A percentile compares a stretch with the other conserved stretches of the same genome.
These are phyloP conservation scores for Leptinotarsa lineolata DNA, from an alignment of 1,140 invertebrate genomes.

Conservation along the genomic window DNA sequence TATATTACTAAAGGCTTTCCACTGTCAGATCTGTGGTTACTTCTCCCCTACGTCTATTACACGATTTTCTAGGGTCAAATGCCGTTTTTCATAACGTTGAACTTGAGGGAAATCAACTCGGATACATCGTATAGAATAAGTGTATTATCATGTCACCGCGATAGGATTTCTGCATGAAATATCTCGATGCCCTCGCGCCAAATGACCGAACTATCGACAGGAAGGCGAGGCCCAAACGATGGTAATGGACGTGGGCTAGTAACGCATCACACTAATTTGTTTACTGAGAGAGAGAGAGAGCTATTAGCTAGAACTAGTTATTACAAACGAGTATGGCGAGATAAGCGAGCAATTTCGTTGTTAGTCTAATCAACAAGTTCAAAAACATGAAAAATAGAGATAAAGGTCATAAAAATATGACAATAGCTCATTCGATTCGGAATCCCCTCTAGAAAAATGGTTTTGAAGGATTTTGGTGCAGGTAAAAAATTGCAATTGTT, in stretches of 20 bases:
- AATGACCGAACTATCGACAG: background rate
- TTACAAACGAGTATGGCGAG: background rate
- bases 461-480: too few relatives aligned
- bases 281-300: background rate
- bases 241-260: constrained; percentile 14
- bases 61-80: background rate
- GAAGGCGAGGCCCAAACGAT: constrained; percentile 18
- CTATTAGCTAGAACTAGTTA: background rate
- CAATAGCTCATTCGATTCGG: too few relatives aligned
- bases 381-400: too few relatives aligned
- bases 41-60: too few relatives aligned
- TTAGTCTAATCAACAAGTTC: too few relatives aligned
- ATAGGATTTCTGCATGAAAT: constrained; percentile 29
- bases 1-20: too few relatives aligned
- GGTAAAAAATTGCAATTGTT: too few relatives aligned
- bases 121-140: background rate
- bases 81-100: background rate
- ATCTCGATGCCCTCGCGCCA: background rate
- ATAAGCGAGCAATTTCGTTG: background rate
- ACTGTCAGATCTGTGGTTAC: too few relatives aligned
- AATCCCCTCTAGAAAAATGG: too few relatives aligned
- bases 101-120: background rate
- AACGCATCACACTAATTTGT: background rate
- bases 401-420: too few relatives aligned
- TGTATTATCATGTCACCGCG: constrained; percentile 15